Conservation (phyloP, 2,797 vertebrate genomes). For the Spinibarbus caldwelli region DNA sequence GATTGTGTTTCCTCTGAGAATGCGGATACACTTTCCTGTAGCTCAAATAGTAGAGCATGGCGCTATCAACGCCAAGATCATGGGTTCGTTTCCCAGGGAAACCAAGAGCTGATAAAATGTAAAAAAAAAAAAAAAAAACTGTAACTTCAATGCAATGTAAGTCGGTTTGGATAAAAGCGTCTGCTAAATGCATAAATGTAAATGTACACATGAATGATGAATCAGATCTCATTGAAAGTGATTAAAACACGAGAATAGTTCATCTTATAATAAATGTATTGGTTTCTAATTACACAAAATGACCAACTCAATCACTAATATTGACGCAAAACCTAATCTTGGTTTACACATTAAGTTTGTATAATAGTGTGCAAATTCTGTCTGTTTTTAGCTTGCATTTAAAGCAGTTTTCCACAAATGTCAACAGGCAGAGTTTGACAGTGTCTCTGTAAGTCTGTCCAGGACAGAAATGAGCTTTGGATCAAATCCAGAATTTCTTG, state of each 20-base stretch:
- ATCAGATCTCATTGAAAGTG: background rate
- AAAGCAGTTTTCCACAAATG: background rate
- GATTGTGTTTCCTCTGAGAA: background rate
- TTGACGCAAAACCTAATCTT: background rate
- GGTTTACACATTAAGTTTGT: background rate
- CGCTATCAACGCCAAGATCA: too few relatives aligned
- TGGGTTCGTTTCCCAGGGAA: too few relatives aligned
- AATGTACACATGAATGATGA: too few relatives aligned
- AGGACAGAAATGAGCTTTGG: background rate
- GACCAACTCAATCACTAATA: too few relatives aligned
- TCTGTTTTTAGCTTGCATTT: background rate
- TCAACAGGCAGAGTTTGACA: background rate
- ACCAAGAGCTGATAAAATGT: too few relatives aligned
- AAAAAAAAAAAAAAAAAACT: too few relatives aligned
- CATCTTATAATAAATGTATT: too few relatives aligned
- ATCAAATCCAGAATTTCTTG: background rate
- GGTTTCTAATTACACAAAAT: background rate
- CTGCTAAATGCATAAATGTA: too few relatives aligned
- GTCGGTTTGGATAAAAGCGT: too few relatives aligned
- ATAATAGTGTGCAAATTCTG: background rate
- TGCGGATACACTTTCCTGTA: too few relatives aligned
- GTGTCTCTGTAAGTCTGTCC: background rate
- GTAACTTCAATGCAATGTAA: too few relatives aligned
- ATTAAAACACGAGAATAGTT: background rate
- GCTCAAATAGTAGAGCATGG: too few relatives aligned